Percentiles rank a stretch among this genome's conserved stretches.
phyloP scores from a whole-genome alignment of 2,113 vertebrate species.

The Urocolius indicus region DNA sequence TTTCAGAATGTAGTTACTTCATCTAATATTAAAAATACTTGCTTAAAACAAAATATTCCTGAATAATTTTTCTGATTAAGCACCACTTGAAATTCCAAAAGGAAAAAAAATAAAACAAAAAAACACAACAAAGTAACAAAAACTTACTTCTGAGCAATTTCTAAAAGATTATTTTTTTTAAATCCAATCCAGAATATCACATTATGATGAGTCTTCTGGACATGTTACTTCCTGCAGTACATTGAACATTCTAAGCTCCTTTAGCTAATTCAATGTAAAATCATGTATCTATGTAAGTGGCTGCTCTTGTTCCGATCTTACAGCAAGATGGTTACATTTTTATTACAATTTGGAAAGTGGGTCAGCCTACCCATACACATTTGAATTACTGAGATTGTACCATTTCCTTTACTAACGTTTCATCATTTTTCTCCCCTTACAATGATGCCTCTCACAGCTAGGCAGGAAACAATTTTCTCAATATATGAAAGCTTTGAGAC shows the following conservation, averaged over 20 bases:
- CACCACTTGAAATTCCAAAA: background rate
- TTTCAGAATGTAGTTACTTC: background rate
- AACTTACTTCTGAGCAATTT: background rate
- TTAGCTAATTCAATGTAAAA: background rate
- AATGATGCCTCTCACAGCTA: background rate
- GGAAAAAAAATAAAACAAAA: background rate
- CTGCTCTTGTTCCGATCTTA: background rate
- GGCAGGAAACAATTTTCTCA: background rate
- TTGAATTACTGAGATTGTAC: background rate
- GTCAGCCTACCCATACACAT: background rate
- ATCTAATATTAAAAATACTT: background rate
- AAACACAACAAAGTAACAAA: background rate
- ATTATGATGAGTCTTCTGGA: background rate
- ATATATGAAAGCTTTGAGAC: background rate
- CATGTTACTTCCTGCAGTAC: background rate
- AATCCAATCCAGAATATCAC: background rate
- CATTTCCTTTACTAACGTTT: background rate
- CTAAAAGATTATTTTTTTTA: background rate
- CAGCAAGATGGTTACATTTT: background rate
- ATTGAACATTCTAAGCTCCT: background rate
- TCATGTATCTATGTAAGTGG: background rate
- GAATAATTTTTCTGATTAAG: background rate
- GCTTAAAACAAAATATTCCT: background rate
- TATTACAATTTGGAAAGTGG: background rate
- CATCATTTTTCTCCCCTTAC: background rate